phyloP scores from a whole-genome alignment of 1,140 invertebrate species.

The Lordiphosa collinella region DNA sequence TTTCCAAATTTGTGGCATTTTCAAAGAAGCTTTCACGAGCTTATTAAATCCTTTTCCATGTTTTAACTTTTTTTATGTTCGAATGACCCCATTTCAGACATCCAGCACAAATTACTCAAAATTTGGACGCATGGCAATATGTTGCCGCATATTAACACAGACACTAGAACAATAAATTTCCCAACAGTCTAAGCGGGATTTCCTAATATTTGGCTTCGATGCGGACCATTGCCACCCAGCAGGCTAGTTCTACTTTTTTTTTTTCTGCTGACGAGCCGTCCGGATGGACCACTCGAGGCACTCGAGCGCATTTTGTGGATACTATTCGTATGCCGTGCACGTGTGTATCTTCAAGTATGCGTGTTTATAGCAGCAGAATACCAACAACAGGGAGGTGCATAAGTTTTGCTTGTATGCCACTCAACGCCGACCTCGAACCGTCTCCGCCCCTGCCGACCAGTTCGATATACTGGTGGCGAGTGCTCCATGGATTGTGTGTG shows the following conservation, averaged over 20 bases:
- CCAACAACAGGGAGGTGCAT: conserved; percentile 29
- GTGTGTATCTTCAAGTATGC: conserved; percentile 49
- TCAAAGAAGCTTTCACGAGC: too few species aligned
- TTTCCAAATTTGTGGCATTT: too few species aligned
- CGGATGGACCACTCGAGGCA: conserved; percentile 24
- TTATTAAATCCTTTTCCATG: too few species aligned
- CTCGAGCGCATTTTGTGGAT: conserved; percentile 21
- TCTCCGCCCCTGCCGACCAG: not conserved
- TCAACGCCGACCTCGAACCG: conserved; percentile 4
- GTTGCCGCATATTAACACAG: conserved; percentile 40
- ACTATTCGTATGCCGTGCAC: conserved; percentile 47
- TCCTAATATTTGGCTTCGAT: conserved; percentile 51
- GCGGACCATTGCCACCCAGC: conserved; percentile 9
- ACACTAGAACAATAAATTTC: conserved; percentile 43
- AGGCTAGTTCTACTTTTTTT: not conserved
- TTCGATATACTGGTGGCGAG: not conserved
- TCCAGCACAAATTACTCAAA: conserved; percentile 26
- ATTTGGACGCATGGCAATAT: conserved; percentile 34
- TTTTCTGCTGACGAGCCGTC: conserved; percentile 4
- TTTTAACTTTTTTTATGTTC: not conserved
- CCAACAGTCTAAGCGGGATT: conserved; percentile 47
- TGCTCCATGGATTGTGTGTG: not conserved
- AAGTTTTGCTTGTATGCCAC: conserved; percentile 36
- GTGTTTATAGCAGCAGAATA: conserved; percentile 33
- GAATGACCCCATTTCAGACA: conserved; percentile 12